Conservation (phyloP, 2,797 vertebrate species). For the Sebastes minor region DNA sequence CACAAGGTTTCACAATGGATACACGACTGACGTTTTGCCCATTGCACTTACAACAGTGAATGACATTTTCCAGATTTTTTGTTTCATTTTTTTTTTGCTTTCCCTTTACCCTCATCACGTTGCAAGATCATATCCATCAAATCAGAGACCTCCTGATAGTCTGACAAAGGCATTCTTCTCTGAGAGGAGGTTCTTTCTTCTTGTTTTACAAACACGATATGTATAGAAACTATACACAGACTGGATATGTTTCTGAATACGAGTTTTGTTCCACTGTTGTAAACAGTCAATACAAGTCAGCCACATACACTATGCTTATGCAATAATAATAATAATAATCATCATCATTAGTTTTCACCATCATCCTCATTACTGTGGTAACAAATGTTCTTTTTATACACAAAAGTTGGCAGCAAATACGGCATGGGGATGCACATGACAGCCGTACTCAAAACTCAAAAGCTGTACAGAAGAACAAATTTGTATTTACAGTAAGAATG, state of each 20-base stretch:
- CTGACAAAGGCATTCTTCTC: conserved; percentile 73
- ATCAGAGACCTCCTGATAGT: conserved; percentile 64
- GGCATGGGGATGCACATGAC: conserved; percentile 84
- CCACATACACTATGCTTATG: conserved; percentile 85
- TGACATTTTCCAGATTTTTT: conserved; percentile 81
- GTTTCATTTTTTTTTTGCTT: conserved; percentile 66
- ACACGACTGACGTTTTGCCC: conserved; percentile 91
- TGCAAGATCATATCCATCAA: conserved; percentile 69
- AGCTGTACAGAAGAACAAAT: conserved; percentile 88
- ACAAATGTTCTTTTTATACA: conserved; percentile 85
- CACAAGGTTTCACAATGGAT: conserved; percentile 96
- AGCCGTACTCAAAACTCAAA: conserved; percentile 85
- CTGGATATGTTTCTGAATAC: conserved; percentile 75
- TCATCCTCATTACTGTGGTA: conserved; percentile 73
- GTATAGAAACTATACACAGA: conserved; percentile 82
- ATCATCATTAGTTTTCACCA: conserved; percentile 72
- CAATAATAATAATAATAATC: conserved; percentile 71
- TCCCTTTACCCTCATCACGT: conserved; percentile 47
- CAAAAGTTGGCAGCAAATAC: conserved; percentile 87
- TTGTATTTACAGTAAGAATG: conserved; percentile 91
- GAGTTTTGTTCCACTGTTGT: conserved; percentile 80
- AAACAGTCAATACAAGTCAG: conserved; percentile 87
- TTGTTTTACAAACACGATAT: conserved; percentile 81
- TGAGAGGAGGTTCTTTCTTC: conserved; percentile 76
- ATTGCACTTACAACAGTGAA: conserved; percentile 94